Evolutionary conservation across 2,113 vertebrate species (phyloP).

Genomic region (Aix galericulata): DNA sequence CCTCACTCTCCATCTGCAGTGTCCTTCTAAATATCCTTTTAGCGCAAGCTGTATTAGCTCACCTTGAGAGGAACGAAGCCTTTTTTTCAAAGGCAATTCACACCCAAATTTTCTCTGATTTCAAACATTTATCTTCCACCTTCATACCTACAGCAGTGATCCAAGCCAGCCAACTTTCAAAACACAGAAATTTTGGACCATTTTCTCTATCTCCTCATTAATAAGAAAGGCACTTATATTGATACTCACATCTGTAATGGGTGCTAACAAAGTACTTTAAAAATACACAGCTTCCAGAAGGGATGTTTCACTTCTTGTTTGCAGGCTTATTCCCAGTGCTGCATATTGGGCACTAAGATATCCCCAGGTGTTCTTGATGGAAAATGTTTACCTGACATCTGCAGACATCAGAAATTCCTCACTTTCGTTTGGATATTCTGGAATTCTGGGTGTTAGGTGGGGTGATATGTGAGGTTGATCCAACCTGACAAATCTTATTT

Average conservation of each 20-base stretch:
- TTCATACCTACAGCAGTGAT: background rate
- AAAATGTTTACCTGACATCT: background rate
- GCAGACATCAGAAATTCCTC: background rate
- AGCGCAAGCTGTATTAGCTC: slow-evolving; percentile 31
- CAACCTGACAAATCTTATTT: background rate
- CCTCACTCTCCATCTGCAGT: slow-evolving; percentile 20
- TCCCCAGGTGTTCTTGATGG: background rate
- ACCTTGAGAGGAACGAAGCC: slow-evolving; percentile 40
- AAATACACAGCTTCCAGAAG: background rate
- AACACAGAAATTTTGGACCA: background rate
- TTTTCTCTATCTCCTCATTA: background rate
- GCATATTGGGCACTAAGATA: too few relatives aligned
- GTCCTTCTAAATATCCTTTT: slow-evolving; percentile 53
- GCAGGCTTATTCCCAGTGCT: background rate
- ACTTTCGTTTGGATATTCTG: background rate
- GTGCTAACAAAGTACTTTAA: background rate
- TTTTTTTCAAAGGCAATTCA: slow-evolving; percentile 55
- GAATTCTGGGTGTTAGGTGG: background rate
- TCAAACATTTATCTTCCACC: background rate
- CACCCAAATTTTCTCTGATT: background rate
- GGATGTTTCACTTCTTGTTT: background rate
- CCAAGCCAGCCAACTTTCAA: background rate
- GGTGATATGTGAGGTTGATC: background rate
- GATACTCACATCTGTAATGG: background rate
- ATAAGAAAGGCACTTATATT: background rate